phyloP scores from a whole-genome alignment of 1,140 invertebrate species.

The Tetramorium alpestre region DNA sequence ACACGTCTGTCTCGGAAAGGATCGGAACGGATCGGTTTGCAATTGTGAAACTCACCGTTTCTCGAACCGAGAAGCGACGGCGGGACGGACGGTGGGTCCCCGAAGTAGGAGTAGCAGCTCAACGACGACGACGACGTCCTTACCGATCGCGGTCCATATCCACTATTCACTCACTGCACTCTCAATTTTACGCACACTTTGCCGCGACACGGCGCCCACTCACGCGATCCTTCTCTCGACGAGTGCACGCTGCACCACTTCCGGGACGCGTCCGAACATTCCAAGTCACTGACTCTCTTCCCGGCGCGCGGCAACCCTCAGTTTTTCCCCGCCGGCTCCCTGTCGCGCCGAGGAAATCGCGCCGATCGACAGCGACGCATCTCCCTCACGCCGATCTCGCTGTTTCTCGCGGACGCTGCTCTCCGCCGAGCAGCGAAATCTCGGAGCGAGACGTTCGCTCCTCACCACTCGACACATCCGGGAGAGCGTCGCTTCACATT shows the following conservation, averaged over 20 bases:
- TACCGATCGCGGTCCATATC: constrained; percentile 7
- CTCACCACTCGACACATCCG: not conserved
- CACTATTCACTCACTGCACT: constrained; percentile 51
- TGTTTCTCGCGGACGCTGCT: not conserved
- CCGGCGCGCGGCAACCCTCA: not conserved
- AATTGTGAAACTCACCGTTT: constrained; percentile 43
- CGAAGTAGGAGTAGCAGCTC: too few relatives aligned
- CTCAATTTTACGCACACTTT: constrained; percentile 19
- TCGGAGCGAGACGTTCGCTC: not conserved
- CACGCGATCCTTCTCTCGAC: too few relatives aligned
- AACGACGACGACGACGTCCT: not conserved
- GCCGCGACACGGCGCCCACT: not conserved
- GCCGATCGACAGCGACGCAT: not conserved
- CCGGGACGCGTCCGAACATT: too few relatives aligned
- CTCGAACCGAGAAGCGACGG: not conserved
- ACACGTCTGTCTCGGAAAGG: not conserved
- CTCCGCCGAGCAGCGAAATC: not conserved
- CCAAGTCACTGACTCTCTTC: not conserved
- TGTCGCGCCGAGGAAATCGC: not conserved
- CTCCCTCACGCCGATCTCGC: not conserved
- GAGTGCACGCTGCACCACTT: too few relatives aligned
- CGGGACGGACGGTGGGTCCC: not conserved
- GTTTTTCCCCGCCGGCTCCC: not conserved
- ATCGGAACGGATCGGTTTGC: not conserved
- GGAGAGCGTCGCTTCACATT: not conserved